Base-by-base conservation (phyloP, 2,797 vertebrate species). In the Sternotherus odoratus region DNA sequence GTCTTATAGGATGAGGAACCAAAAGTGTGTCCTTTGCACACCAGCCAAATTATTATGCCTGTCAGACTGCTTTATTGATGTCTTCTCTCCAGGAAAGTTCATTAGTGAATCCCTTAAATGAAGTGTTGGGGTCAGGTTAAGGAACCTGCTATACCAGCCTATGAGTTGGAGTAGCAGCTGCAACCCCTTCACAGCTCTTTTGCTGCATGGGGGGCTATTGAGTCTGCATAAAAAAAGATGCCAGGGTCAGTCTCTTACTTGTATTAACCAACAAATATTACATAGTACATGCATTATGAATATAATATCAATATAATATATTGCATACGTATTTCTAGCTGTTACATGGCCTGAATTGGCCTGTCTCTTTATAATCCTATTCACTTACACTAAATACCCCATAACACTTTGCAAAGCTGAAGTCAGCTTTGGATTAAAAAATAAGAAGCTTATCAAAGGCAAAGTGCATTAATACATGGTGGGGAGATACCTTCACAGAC, bases 1-100 rank as follows among this genome's bases (percentile, higher is more conserved):
- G 87, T 91, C 94, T 94, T 82, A 82, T 92, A 91, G 87, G 50
- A 82, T 90, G 48, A 51, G 39, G 80, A 95, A 96, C 93, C 95
- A 95, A 96, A 93, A 92, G 56, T 15, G 77, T 10, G 57, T 95
- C 82, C 72, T 94, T 54, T 84, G 87, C 2, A 54, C 81, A 85
- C 57, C 82, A 91, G 87, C 77, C 90, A 77, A 87, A 79, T 86
- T 95, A 94, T 79, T 94, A 74, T 82, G 91, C 91, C 77, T 89
- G 69, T 83, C 12, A 49, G 86, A 88, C 86, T 46, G 80, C 84
- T 91, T 96, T 43, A 39, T 87, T 84, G 89, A 63, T 53, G 91
- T 86, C 74, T 82, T 95, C 94, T 87, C 80, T 79, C 60, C 75
- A 79, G 56, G 53, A 3, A 54, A 84, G 87, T 75, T 30, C 19